A percentile compares a stretch with the other conserved stretches of the same genome.
Conservation (phyloP, 2,888 invertebrate genomes). For the Parelbella ahira region DNA sequence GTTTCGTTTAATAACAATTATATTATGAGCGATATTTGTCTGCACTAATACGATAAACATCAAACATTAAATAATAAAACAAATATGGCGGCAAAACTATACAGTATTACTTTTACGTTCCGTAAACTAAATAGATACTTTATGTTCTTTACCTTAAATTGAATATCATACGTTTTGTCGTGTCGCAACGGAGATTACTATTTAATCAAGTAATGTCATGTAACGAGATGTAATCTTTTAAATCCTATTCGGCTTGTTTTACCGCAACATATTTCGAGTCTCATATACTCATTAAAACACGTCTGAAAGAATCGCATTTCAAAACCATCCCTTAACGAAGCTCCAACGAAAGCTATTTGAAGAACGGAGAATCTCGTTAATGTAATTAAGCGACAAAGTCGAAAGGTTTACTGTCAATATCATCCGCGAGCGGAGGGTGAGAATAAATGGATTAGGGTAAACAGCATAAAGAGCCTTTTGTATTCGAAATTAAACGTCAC, state of each 20-base stretch:
- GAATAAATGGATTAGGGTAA: conserved; percentile 68
- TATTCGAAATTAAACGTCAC: conserved; percentile 78
- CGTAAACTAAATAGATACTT: no score
- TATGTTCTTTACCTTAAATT: no score
- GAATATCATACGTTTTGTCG: neutral
- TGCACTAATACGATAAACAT: no score
- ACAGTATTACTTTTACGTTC: no score
- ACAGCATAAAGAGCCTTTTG: conserved; percentile 77
- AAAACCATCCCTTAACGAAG: conserved; percentile 17
- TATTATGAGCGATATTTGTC: no score
- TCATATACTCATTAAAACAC: conserved; percentile 4
- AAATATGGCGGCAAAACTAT: no score
- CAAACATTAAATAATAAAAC: no score
- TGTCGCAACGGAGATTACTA: neutral
- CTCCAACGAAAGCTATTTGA: conserved; percentile 16
- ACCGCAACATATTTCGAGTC: conserved; percentile 13
- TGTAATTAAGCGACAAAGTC: conserved; percentile 51
- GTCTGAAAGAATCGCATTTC: conserved; percentile 10
- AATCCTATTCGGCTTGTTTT: conserved; percentile 1
- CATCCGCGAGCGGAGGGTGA: conserved; percentile 36
- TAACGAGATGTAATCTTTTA: conserved; percentile 12
- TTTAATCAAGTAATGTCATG: conserved; percentile 2
- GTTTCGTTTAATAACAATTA: no score
- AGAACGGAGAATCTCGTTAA: conserved; percentile 38
- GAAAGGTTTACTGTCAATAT: conserved; percentile 58